Evolutionary conservation across 2,888 invertebrate genomes (phyloP).

Genomic region (Phaonia tiefii): DNA sequence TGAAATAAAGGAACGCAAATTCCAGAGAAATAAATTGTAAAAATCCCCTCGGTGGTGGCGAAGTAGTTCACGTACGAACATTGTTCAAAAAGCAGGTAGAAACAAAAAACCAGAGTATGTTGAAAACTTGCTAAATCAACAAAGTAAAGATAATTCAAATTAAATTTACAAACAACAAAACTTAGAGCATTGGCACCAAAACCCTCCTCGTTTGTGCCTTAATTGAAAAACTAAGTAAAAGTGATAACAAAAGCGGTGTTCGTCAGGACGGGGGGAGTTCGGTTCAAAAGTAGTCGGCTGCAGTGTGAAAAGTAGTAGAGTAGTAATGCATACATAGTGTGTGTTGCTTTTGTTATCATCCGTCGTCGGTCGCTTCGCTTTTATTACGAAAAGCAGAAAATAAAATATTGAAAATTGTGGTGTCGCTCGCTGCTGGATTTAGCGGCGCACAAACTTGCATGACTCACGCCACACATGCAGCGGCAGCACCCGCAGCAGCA

Average conservation of each 20-base stretch:
- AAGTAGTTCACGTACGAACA: no score
- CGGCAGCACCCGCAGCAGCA: constrained; percentile 48
- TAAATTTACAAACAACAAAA: no score
- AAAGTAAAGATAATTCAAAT: not conserved
- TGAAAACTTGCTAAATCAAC: constrained; percentile 18
- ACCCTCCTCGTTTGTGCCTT: no score
- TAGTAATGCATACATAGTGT: constrained; percentile 34
- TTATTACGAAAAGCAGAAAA: constrained; percentile 48
- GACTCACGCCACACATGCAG: constrained; percentile 66
- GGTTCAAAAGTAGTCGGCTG: constrained; percentile 50
- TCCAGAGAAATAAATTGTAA: constrained; percentile 47
- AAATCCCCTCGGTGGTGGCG: constrained; percentile 45
- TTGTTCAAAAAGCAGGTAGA: constrained; percentile 50
- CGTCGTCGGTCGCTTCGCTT: constrained; percentile 51
- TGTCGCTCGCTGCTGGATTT: constrained; percentile 52
- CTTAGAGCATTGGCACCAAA: no score
- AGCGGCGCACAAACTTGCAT: constrained; percentile 65
- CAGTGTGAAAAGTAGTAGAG: constrained; percentile 34
- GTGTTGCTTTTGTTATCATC: constrained; percentile 60
- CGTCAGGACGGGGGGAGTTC: constrained; percentile 48
- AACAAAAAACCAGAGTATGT: constrained; percentile 32
- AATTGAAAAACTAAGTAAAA: constrained; percentile 1
- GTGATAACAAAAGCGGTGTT: constrained; percentile 55
- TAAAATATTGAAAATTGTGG: constrained; percentile 48
- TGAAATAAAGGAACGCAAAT: constrained; percentile 61